Evolutionary conservation across 2,113 vertebrate species (phyloP).

Genomic region (Delphinapterus leucas): DNA sequence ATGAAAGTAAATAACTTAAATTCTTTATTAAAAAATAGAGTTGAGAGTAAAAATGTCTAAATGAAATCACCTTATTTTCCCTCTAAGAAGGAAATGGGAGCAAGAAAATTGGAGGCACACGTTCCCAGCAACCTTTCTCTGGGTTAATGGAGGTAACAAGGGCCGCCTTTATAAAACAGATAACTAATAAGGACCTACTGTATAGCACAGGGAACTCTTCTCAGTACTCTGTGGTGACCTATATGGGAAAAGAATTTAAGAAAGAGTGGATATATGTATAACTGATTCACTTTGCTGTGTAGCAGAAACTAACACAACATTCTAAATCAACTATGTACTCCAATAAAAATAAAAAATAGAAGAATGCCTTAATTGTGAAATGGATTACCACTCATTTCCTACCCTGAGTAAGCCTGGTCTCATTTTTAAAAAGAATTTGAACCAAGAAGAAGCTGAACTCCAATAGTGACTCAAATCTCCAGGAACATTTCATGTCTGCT

Average conservation of each 20-base stretch:
- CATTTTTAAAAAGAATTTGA: background rate
- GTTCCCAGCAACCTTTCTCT: background rate
- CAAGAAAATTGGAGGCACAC: background rate
- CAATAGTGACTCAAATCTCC: background rate
- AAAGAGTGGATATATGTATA: too few relatives aligned
- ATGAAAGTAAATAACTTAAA: background rate
- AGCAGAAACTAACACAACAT: too few relatives aligned
- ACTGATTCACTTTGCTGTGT: too few relatives aligned
- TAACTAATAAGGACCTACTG: too few relatives aligned
- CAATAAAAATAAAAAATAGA: too few relatives aligned
- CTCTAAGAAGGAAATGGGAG: background rate
- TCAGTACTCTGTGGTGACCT: too few relatives aligned
- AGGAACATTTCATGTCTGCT: background rate
- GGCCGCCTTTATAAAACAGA: background rate
- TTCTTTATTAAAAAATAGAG: background rate
- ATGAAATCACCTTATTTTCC: background rate
- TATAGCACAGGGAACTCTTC: too few relatives aligned
- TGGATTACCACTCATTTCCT: background rate
- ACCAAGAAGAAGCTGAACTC: background rate
- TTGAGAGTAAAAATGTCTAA: background rate
- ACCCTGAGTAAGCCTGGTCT: background rate
- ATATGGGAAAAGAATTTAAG: too few relatives aligned
- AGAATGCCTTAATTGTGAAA: background rate
- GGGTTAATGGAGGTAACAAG: background rate
- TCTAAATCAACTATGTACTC: too few relatives aligned